Evolutionary conservation across 30 jellyfish, hydroid and myxozoan genomes (phyloP).

Genomic region (Aurelia coerulea): DNA sequence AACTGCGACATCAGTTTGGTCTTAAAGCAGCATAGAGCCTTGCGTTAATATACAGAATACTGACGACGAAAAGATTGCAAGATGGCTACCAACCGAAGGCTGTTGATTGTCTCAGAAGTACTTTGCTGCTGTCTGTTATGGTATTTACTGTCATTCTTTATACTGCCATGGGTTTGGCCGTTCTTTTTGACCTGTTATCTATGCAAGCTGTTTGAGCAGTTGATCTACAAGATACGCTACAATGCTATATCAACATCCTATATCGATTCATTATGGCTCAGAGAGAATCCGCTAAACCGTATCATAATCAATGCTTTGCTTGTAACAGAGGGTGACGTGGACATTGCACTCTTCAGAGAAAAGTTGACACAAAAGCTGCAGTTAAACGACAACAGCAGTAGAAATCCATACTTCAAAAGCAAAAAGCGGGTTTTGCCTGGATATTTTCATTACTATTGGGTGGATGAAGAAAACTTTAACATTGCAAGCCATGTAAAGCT

Average conservation of each 20-base stretch:
- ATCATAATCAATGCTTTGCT: slow-evolving; percentile 71
- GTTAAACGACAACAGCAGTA: slow-evolving; percentile 1
- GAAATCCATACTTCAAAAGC: slow-evolving; percentile 36
- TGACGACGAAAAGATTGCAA: not conserved
- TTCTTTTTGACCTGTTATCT: slow-evolving; percentile 5
- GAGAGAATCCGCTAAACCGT: slow-evolving; percentile 70
- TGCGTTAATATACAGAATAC: too few species aligned
- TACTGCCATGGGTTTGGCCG: slow-evolving; percentile 45
- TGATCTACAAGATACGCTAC: slow-evolving; percentile 9
- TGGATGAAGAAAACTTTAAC: slow-evolving; percentile 43
- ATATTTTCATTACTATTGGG: slow-evolving; percentile 74
- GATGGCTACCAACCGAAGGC: slow-evolving; percentile 39
- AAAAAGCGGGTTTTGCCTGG: slow-evolving; percentile 56
- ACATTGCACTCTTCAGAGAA: slow-evolving; percentile 24
- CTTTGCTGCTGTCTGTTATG: slow-evolving; percentile 40
- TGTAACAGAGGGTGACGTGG: slow-evolving; percentile 53
- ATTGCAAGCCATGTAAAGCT: slow-evolving; percentile 64
- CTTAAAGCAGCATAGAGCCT: too few species aligned
- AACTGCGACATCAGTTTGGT: too few species aligned
- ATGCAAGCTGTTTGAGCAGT: slow-evolving; percentile 50
- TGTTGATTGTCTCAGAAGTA: slow-evolving; percentile 12
- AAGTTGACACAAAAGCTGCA: slow-evolving; percentile 31
- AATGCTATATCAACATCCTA: slow-evolving; percentile 59
- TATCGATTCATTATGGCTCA: slow-evolving; percentile 77
- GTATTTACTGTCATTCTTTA: slow-evolving; percentile 27